phyloP scores from a whole-genome alignment of 2,888 invertebrate species.

The Alloscopus bannaensis region DNA sequence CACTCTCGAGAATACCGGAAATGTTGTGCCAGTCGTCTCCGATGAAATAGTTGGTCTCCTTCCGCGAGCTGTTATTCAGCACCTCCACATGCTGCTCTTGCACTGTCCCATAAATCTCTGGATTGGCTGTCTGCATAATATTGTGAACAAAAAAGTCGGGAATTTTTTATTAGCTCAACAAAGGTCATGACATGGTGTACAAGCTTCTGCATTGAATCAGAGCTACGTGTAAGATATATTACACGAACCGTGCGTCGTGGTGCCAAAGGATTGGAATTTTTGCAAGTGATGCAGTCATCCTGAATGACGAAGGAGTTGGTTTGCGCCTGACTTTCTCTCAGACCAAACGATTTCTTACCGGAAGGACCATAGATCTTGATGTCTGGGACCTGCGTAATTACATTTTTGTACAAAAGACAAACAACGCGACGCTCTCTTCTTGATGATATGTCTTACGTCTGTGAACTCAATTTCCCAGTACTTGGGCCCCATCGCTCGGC shows the following conservation, averaged over 20 bases:
- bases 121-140: conserved; percentile 55
- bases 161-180: neutral
- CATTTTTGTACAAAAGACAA: neutral
- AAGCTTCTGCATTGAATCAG: too few relatives aligned
- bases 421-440: neutral
- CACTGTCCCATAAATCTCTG: conserved; percentile 51
- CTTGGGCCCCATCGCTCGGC: conserved; percentile 47
- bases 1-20: conserved; percentile 49
- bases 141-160: too few relatives aligned
- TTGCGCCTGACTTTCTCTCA: conserved; percentile 34
- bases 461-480: conserved; percentile 57
- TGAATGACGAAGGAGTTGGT: conserved; percentile 52
- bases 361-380: conserved; percentile 19
- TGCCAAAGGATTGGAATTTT: conserved; percentile 45
- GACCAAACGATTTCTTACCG: conserved; percentile 54
- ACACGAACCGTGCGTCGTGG: conserved; percentile 56
- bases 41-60: conserved; percentile 52
- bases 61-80: conserved; percentile 46
- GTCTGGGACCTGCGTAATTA: conserved; percentile 53
- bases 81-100: conserved; percentile 47
- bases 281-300: conserved; percentile 48
- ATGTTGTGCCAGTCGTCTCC: conserved; percentile 63
- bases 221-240: neutral
- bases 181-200: neutral
- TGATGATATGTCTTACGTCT: conserved; percentile 37